Evolutionary conservation across 2,888 invertebrate species (phyloP), one percentile per base, ranked within the genome.

Genomic region (Furcula furcula): DNA sequence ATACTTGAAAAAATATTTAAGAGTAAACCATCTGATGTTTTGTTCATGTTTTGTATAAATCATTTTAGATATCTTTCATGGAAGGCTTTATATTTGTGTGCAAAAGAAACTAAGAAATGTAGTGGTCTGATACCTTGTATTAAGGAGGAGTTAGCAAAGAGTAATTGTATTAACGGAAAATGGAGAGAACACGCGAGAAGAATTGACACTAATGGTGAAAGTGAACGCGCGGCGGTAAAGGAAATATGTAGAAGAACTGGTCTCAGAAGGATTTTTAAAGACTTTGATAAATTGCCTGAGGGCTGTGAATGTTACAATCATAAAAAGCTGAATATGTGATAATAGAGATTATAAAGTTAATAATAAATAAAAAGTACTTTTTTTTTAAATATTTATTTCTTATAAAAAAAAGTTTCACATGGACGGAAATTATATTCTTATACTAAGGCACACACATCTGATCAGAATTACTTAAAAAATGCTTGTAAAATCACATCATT

Each of bases 11-110:
- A 66, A 15, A 51, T 89, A 20, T 46, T 62, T 21, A 72, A 44
- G 28, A 76, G 74, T 49, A 82, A 74, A 33, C 73, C 78, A 0
- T 36, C 31, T 4, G 64, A 72, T 48, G 49, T 61, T 16, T 29
- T 59, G 22, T 87, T 89, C 65, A 40, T 76, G 18, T 85, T 78
- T 50, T 89, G 89, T 49, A 77, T 83, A 22, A 89, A 89, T 55
- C 89, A 89, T 67, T 79, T 88, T 33, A 64, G 79, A 27, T 79
- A 84, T 64, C 43, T 89, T 10, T 77, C 88, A 9, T 88, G 78
- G 67, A 71, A 80, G 52, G 82, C 87, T 7, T 50, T 89, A 26
- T 62, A 66, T 44, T 60, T 88, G 32, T 87, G 82, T 64, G 80
- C 82, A 1, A 76, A 69, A 45, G 48, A 59, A 4, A 84, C 87